A percentile compares a stretch with the other conserved stretches of the same genome.
phyloP scores from a whole-genome alignment of 1,140 invertebrate genomes.

The Eueides isabella region DNA sequence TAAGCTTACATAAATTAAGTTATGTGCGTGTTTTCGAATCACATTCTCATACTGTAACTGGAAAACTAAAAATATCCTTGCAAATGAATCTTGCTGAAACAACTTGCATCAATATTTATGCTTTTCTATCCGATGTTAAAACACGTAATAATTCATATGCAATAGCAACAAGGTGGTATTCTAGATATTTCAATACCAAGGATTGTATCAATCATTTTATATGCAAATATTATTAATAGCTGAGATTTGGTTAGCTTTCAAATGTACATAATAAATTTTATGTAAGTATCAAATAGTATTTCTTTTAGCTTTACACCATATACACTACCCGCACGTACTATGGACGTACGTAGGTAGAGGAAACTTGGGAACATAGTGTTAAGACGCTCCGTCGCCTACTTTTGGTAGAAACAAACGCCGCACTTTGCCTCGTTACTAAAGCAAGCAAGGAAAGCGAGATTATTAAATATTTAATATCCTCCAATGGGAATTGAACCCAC shows the following conservation, averaged over 20 bases:
- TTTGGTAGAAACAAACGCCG: no score
- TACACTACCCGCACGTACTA: no score
- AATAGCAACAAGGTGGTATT: conserved; percentile 52
- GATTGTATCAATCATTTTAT: conserved; percentile 38
- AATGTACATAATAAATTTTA: background rate
- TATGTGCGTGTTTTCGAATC: background rate
- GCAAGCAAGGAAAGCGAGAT: no score
- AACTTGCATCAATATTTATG: conserved; percentile 58
- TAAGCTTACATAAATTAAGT: conserved; percentile 13
- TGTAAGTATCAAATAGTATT: no score
- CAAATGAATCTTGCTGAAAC: conserved; percentile 41
- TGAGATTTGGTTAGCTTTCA: background rate
- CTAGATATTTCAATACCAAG: conserved; percentile 40
- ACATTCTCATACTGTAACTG: conserved; percentile 21
- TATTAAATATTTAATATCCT: background rate
- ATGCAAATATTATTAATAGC: background rate
- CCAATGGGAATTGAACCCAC: background rate
- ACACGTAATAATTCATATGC: conserved; percentile 54
- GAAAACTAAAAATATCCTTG: conserved; percentile 34
- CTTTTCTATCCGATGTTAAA: conserved; percentile 45
- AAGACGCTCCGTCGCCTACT: no score
- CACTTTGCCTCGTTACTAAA: no score
- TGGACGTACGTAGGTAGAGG: no score
- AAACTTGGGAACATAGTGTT: no score
- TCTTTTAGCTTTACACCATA: no score